phyloP scores from a whole-genome alignment of 53 echinoderm and acorn worm species.

The Crossaster papposus region DNA sequence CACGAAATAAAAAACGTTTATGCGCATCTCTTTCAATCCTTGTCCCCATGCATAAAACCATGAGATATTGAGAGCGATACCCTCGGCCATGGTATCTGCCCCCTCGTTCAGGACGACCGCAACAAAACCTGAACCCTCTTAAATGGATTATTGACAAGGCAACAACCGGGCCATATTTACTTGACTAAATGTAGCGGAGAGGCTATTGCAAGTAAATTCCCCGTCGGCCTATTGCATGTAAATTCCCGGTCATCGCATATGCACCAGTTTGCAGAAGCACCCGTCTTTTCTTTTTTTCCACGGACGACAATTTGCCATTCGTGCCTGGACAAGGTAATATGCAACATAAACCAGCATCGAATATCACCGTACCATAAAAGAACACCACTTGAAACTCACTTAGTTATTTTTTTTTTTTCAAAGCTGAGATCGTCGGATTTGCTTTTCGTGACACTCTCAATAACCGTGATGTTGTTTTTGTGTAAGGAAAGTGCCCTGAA shows the following conservation, averaged over 20 bases:
- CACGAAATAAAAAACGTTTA: not conserved
- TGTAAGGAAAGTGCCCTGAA: not conserved
- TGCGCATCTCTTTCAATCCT: not conserved
- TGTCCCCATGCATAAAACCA: not conserved
- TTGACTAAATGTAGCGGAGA: constrained; percentile 25
- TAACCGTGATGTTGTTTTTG: not conserved
- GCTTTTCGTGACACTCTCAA: not conserved
- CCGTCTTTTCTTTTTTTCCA: too few species aligned
- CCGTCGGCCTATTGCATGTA: too few species aligned
- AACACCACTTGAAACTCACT: not conserved
- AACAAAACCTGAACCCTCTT: constrained; percentile 17
- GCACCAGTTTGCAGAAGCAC: not conserved
- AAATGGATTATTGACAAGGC: constrained; percentile 36
- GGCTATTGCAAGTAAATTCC: too few species aligned
- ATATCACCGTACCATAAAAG: not conserved
- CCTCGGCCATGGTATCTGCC: not conserved
- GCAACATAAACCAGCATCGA: not conserved
- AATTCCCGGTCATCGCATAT: not conserved
- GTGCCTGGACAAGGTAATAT: not conserved
- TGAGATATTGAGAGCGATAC: not conserved
- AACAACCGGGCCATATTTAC: constrained; percentile 23
- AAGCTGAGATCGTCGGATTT: not conserved
- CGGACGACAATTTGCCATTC: not conserved
- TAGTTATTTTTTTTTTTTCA: not conserved
- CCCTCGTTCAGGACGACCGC: not conserved